Evolutionary conservation across 2,797 vertebrate species (phyloP), one percentile per base, ranked within the genome.

Genomic region (Serranus cabrilla): DNA sequence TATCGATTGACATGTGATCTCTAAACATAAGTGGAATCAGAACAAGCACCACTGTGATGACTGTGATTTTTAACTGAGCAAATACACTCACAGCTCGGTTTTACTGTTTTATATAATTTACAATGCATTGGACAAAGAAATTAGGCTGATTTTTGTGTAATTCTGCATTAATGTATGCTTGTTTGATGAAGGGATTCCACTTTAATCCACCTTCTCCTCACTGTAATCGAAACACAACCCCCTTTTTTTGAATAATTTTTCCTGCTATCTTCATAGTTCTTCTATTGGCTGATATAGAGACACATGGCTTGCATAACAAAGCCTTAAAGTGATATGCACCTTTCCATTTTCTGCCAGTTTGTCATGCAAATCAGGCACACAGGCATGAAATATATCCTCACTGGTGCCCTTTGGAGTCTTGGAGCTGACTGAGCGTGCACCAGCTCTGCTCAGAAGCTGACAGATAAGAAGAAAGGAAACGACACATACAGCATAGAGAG

Each of bases 351-450:
- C 23, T 39, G 11, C 2, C 21, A 17, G 56, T 37, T 47, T 7
- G 8, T 31, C 39, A 8, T 58, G 49, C 23, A 45, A 11, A 37
- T 23, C 18, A 20, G 54, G 7, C 42, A 13, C 46, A 17, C 7
- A 0, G 2, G 21, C 16, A 16, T 46, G 46, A 23, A 20, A 11
- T 9, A 25, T 37, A 46, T 11, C 23, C 31, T 21, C 12, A 25
- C 5, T 1, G 1, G n/a, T 86, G 88, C 51, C 69, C 89, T 93
- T 93, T 91, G 87, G 84, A 87, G 65, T 68, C 31, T 37, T 45
- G 40, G 8, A 47, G 43, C 77, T 82, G 60, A 71, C 63, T 69
- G 65, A 77, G 60, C 75, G 45, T 34, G 39, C 34, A 71, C 42
- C 46, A 60, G 61, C 25, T 63, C 67, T 52, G 72, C n/a, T 47